These are phyloP conservation scores for Clytia hemisphaerica DNA, from an alignment of 30 jellyfish, hydroid and myxozoan genomes.

Conservation along the genomic window DNA sequence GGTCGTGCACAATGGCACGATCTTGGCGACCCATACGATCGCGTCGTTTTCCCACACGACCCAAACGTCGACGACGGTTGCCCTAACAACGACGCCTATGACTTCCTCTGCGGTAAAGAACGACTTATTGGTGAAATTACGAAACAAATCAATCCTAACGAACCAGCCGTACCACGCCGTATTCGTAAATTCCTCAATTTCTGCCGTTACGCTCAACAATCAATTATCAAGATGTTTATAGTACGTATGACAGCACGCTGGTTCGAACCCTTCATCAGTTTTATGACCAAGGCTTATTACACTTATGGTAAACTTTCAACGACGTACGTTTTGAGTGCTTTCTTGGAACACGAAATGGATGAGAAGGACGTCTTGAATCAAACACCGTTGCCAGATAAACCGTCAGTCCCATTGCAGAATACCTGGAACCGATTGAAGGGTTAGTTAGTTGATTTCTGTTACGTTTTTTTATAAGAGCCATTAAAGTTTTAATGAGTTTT, in stretches of 20 bases:
- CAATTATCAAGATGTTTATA: slow-evolving; percentile 52
- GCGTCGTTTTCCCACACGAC: slow-evolving; percentile 76
- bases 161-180: slow-evolving; percentile 60
- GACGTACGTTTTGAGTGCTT: slow-evolving; percentile 54
- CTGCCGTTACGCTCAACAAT: slow-evolving; percentile 60
- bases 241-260: slow-evolving; percentile 74
- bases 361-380: slow-evolving; percentile 42
- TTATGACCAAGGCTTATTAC: slow-evolving; percentile 30
- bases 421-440: slow-evolving; percentile 81
- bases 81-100: slow-evolving; percentile 70
- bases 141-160: slow-evolving; percentile 68
- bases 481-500: too few species aligned
- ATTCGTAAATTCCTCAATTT: slow-evolving; percentile 48
- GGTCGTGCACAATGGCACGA: slow-evolving; percentile 73
- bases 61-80: slow-evolving; percentile 56
- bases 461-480: too few species aligned
- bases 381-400: slow-evolving; percentile 48
- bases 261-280: slow-evolving; percentile 47
- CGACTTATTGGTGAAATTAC: slow-evolving; percentile 56
- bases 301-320: slow-evolving; percentile 59
- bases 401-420: slow-evolving; percentile 44
- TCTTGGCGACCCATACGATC: slow-evolving; percentile 85
- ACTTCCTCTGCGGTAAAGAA: slow-evolving; percentile 65
- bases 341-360: slow-evolving; percentile 61
- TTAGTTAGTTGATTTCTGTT: neutral